Evolutionary conservation across 2,888 invertebrate species (phyloP).

Genomic region (Brachypterus glaber): DNA sequence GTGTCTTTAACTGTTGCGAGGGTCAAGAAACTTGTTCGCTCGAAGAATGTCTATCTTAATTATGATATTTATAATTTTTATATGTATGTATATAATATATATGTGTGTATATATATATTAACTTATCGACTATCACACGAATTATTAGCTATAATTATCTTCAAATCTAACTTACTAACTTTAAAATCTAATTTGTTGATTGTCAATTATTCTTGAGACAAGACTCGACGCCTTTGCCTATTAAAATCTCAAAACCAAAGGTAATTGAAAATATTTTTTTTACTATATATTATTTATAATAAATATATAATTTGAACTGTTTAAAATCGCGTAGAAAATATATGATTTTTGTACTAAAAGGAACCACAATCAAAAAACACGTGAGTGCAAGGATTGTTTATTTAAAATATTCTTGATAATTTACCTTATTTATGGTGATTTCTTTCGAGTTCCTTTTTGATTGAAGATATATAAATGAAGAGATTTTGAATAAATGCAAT

Average conservation of each 20-base stretch:
- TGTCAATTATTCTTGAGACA: constrained; percentile 43
- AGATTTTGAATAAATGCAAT: not conserved
- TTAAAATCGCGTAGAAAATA: constrained; percentile 29
- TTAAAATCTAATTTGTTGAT: constrained; percentile 29
- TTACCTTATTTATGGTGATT: not conserved
- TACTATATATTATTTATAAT: constrained; percentile 1
- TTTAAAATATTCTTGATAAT: constrained; percentile 3
- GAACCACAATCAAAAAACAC: constrained; percentile 25
- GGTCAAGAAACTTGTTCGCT: constrained; percentile 27
- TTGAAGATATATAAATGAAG: no score
- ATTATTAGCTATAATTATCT: constrained; percentile 12
- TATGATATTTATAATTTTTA: constrained; percentile 6
- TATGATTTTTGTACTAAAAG: constrained; percentile 35
- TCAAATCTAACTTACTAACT: constrained; percentile 20
- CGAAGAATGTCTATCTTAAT: constrained; percentile 10
- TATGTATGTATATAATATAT: no score
- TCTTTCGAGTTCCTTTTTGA: not conserved
- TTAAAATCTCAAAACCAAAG: constrained; percentile 34
- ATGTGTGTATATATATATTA: no score
- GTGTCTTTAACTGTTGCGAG: constrained; percentile 24
- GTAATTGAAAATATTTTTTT: constrained; percentile 4
- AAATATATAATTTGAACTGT: not conserved
- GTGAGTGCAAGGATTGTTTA: constrained; percentile 1
- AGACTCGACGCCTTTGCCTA: constrained; percentile 35
- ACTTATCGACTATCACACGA: constrained; percentile 1